These are phyloP conservation scores for Melieria crassipennis DNA, from an alignment of 2,888 invertebrate genomes.

Conservation along the genomic window DNA sequence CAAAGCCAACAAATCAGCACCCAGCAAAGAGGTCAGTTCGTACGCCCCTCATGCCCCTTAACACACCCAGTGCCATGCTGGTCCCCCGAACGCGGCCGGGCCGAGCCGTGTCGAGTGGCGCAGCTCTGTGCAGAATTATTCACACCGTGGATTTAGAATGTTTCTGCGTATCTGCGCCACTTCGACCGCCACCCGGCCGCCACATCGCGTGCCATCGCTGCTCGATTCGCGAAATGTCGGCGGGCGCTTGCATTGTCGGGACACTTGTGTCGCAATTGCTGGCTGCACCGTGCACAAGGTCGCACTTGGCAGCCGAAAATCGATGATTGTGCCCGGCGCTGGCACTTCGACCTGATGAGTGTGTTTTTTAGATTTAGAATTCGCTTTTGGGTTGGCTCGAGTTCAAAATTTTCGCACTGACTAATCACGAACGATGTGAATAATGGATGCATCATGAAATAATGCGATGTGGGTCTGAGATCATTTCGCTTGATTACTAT, in stretches of 20 bases:
- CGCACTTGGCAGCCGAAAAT: conserved; percentile 8
- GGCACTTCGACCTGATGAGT: conserved; percentile 4
- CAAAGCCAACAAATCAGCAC: conserved; percentile 77
- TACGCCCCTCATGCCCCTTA: background rate
- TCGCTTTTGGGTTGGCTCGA: no score
- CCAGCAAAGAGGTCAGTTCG: conserved; percentile 77
- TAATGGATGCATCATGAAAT: no score
- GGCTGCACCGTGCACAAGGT: conserved; percentile 9
- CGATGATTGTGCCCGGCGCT: background rate
- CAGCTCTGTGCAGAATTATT: conserved; percentile 49
- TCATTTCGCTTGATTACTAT: no score
- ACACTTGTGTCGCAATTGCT: no score
- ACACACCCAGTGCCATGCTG: background rate
- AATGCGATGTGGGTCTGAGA: no score
- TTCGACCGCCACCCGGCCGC: background rate
- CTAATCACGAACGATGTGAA: no score
- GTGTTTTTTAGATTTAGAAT: no score
- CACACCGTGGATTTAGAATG: conserved; percentile 56
- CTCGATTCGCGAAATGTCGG: conserved; percentile 8
- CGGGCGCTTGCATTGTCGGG: no score
- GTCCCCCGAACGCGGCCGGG: no score
- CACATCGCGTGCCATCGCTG: background rate
- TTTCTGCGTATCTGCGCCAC: conserved; percentile 42
- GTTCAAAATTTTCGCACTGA: no score
- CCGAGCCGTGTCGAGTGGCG: background rate